Evolutionary conservation across 1,140 invertebrate genomes (phyloP), one percentile per base, ranked within the genome.

Genomic region (Mactra quadrangularis): DNA sequence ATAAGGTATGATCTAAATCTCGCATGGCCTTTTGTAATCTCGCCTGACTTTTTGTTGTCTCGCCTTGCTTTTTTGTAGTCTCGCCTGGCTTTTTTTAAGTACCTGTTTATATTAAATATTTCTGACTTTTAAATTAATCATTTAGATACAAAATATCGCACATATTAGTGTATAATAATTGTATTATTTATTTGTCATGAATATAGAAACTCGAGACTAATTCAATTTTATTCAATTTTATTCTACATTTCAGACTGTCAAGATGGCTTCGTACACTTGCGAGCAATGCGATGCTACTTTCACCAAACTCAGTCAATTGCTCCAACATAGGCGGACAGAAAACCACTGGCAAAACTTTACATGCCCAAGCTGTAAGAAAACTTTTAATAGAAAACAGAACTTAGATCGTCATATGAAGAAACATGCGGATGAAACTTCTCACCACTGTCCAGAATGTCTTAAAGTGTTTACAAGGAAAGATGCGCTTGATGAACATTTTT

Each of bases 371-470:
- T 85, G 76, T 22, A 50, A 66, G 41, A 85, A 85, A 35, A 71
- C 38, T 7, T 85, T 85, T 55, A 52, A 22, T 59, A 19, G 71
- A 55, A 60, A 79, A 38, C 50, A 85, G 19, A 85, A 85, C 57
- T 55, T 55, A n/a, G 68, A 81, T 11, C 41, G 60, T n/a, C 68
- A 84, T 45, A 38, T 66, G 33, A 47, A 25, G n/a, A 85, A 66
- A 31, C 70, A 85, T 38, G 9, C 15, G 9, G 50, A 79, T 35
- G 66, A 74, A 31, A 53, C 47, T 35, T 41, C 38, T 27, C 59
- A 85, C 15, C 75, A 85, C 45, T 85, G 83, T 71, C 71, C 72
- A 35, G 77, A 68, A n/a, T 85, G 83, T 41, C 22, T 64, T 2
- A 60, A 41, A 25, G n/a, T 78, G 0, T 81, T 81, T 57, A 74